Base-by-base conservation (phyloP, 2,888 invertebrate genomes). In the Uloborus plumipes region DNA sequence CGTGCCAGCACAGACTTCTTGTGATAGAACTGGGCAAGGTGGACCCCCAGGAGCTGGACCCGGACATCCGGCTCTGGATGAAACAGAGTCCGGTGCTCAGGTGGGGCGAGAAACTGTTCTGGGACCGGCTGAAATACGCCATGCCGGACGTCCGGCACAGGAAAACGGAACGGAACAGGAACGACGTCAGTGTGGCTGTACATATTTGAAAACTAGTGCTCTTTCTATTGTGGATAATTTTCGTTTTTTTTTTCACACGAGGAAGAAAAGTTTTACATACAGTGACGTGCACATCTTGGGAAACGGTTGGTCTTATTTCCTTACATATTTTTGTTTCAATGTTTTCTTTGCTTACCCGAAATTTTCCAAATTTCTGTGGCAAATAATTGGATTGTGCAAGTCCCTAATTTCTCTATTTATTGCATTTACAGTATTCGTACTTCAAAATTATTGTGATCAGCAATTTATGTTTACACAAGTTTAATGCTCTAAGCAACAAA, bases 41-140 rank as follows among this genome's bases (percentile, higher is more conserved):
- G 67, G 79, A 74, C 31, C 72, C 93, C 87, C 93, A 94, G 88
- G 94, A 95, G 89, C 91, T 95, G 86, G 95, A 96, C 89, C 94
- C 94, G 2, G 95, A 95, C 88, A 93, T 97, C 88, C 92, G 95
- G 88, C 92, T 95, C 86, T 96, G 95, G 89, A 91, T 97, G 86
- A 94, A 95, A 89, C 94, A 95, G 74, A 94, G 95, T 88, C 94
- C 94, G 74, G 92, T 94, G 69, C 92, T 97, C 81, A 92, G 94
- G 86, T 95, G 95, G 93, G 94, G 94, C 87, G 96, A 97, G 89
- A 94, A 94, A 87, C 92, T 95, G 88, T 98, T 98, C 91, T 97
- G 97, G 96, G 96, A 97, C 89, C 93, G 96, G 87, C 91, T 98
- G 84, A 92, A 94, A 87, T 96, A 95, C 89, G 94, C 94, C 82